Evolutionary conservation across 2,797 vertebrate genomes (phyloP).

Genomic region (Loris lydekkerianus): DNA sequence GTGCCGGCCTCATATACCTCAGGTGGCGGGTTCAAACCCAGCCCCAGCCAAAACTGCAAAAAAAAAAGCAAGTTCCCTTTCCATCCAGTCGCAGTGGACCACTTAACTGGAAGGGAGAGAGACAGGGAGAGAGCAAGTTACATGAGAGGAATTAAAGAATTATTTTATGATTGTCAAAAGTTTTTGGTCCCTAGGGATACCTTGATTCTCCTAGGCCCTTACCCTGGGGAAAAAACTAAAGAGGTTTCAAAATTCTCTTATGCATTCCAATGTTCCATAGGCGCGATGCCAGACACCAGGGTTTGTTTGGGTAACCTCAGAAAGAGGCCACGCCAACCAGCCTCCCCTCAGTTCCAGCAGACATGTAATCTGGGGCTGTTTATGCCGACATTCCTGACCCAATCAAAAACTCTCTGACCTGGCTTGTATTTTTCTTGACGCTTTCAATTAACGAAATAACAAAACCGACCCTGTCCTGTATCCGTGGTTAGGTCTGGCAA

Average conservation of each 20-base stretch:
- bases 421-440: slow-evolving; percentile 73
- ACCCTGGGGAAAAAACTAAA: slow-evolving; percentile 23
- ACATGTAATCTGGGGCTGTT: slow-evolving; percentile 75
- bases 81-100: not conserved
- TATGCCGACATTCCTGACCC: slow-evolving; percentile 59
- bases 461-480: slow-evolving; percentile 73
- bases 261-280: not conserved
- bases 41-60: too few species aligned
- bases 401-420: slow-evolving; percentile 70
- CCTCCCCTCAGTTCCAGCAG: slow-evolving; percentile 66
- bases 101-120: slow-evolving; percentile 30
- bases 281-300: not conserved
- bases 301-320: slow-evolving; percentile 72
- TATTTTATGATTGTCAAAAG: slow-evolving; percentile 60
- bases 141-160: slow-evolving; percentile 48
- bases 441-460: slow-evolving; percentile 82
- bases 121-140: not conserved
- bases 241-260: slow-evolving; percentile 47
- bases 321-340: not conserved
- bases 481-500: slow-evolving; percentile 64
- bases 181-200: slow-evolving; percentile 47
- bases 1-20: too few species aligned
- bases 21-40: too few species aligned
- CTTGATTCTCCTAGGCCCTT: slow-evolving; percentile 53
- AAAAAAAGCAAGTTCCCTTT: slow-evolving; percentile 31